Conservation (phyloP, 1,140 invertebrate species). For the Drosophila tristis region DNA sequence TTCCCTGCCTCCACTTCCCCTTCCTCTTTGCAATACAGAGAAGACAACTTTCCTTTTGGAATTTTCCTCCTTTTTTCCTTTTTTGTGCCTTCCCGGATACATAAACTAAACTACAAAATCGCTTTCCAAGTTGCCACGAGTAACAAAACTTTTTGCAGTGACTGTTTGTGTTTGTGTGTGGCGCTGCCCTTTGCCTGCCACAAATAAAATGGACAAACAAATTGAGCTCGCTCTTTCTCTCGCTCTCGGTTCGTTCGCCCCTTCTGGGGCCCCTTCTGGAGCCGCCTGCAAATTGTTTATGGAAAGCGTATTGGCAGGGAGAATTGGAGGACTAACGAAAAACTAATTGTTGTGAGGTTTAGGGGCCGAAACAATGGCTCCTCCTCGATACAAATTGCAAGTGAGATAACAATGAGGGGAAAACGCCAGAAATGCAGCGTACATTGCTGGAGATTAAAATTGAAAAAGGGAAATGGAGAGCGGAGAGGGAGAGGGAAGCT, state of each 20-base stretch:
- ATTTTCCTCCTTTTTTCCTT: constrained; percentile 11
- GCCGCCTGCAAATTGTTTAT: constrained; percentile 55
- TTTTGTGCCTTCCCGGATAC: constrained; percentile 28
- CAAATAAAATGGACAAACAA: constrained; percentile 64
- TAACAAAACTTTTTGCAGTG: constrained; percentile 29
- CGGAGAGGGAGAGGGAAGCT: no score
- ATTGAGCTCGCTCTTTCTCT: constrained; percentile 25
- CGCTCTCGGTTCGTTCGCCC: constrained; percentile 32
- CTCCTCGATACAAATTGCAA: no score
- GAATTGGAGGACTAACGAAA: constrained; percentile 9
- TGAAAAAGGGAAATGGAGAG: background rate
- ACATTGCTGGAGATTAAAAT: constrained; percentile 14
- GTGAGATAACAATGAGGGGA: constrained; percentile 4
- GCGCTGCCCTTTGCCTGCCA: constrained; percentile 36
- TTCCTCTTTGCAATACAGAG: constrained; percentile 10
- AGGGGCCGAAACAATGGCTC: background rate
- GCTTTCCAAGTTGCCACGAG: constrained; percentile 55
- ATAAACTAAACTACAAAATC: constrained; percentile 71
- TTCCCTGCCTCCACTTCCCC: background rate
- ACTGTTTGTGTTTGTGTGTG: constrained; percentile 5
- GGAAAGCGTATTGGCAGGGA: constrained; percentile 19
- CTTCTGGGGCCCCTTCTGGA: constrained; percentile 10
- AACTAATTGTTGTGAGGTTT: constrained; percentile 36
- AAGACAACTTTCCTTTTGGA: constrained; percentile 23
- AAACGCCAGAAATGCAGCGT: background rate